Percentiles rank a stretch among this genome's conserved stretches.
phyloP scores from a whole-genome alignment of 2,888 invertebrate genomes.

The Catocala fraxini region DNA sequence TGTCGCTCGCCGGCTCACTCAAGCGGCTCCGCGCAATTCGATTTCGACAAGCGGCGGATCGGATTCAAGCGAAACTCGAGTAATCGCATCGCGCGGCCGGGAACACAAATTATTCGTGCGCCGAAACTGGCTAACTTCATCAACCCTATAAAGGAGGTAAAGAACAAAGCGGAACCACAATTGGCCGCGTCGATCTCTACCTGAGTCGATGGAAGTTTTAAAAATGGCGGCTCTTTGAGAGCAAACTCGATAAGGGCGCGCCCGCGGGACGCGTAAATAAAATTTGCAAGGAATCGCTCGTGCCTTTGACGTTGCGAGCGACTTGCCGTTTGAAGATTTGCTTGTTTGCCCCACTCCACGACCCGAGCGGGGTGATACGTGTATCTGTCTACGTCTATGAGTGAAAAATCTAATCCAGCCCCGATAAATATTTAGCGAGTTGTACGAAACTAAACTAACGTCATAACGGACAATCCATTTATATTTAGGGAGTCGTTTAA shows the following conservation, averaged over 20 bases:
- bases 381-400: constrained; percentile 37
- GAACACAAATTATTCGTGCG: constrained; percentile 84
- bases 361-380: constrained; percentile 31
- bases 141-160: constrained; percentile 82
- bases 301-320: constrained; percentile 80
- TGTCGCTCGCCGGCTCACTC: constrained; percentile 61
- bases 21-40: constrained; percentile 73
- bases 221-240: constrained; percentile 86
- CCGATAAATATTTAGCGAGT: constrained; percentile 45
- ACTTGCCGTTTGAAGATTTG: constrained; percentile 71
- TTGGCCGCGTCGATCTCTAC: constrained; percentile 77
- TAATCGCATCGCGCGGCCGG: constrained; percentile 83
- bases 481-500: background rate
- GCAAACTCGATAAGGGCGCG: constrained; percentile 81
- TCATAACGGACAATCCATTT: constrained; percentile 15
- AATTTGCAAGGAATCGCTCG: constrained; percentile 83
- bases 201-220: constrained; percentile 83
- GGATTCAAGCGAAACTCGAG: constrained; percentile 77
- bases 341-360: constrained; percentile 57
- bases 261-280: constrained; percentile 86
- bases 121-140: constrained; percentile 85
- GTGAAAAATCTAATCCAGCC: constrained; percentile 47
- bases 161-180: constrained; percentile 86
- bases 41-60: constrained; percentile 74
- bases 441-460: constrained; percentile 38